Evolutionary conservation across 2,113 vertebrate species (phyloP).

Genomic region (Kryptolebias marmoratus): DNA sequence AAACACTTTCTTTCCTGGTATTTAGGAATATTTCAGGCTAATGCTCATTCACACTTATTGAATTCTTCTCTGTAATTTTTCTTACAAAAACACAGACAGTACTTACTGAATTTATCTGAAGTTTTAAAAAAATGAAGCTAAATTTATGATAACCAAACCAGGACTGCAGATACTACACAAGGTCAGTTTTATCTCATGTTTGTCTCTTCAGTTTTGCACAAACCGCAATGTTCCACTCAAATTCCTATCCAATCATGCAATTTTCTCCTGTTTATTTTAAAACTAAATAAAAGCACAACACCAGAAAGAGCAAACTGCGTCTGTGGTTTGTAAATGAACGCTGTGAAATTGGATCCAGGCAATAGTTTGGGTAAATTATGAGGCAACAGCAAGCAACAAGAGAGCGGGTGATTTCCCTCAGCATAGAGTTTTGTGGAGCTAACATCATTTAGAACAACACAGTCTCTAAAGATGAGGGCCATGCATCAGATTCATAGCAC

Average conservation of each 20-base stretch:
- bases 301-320: background rate
- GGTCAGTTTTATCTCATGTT: background rate
- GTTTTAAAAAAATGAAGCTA: too few species aligned
- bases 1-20: too few species aligned
- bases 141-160: background rate
- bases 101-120: too few species aligned
- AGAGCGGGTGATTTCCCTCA: constrained; percentile 15
- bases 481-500: constrained; percentile 19
- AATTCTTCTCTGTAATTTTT: too few species aligned
- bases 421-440: constrained; percentile 8
- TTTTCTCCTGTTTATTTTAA: constrained; percentile 3
- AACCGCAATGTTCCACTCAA: constrained; percentile 1
- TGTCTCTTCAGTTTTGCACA: background rate
- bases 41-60: too few species aligned
- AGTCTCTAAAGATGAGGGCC: constrained; percentile 8
- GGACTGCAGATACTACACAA: background rate
- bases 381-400: constrained; percentile 37
- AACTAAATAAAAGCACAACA: constrained; percentile 7
- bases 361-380: constrained; percentile 25
- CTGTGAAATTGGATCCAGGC: constrained; percentile 20
- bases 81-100: too few species aligned
- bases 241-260: background rate
- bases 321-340: constrained; percentile 20
- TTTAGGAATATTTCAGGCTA: too few species aligned
- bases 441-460: constrained; percentile 7